Evolutionary conservation across 2,888 invertebrate genomes (phyloP), one percentile per base, ranked within the genome.

Genomic region (Oxystoma pomonae): DNA sequence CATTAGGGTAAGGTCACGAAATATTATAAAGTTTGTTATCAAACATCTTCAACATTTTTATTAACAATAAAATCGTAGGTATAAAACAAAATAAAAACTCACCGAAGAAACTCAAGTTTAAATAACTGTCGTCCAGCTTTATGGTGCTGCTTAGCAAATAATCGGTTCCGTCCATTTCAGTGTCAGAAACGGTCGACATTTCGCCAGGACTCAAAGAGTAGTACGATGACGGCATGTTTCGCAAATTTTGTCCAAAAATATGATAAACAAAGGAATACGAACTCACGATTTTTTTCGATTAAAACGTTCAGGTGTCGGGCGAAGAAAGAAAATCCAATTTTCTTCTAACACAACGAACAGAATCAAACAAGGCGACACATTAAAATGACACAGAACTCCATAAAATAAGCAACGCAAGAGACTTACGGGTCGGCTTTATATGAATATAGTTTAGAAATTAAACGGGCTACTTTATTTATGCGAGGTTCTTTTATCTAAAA

Each of bases 61-160:
- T 16, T 2, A 16, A 3, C 17, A 16, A 53, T 60, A 20, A 53
- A 21, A 19, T 16, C 5, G 16, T 53, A 20, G 16, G n/a, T 55
- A 18, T 49, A 61, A 19, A 21, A 62, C 20, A 9, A 35, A 35
- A 5, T 1, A 20, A 18, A 20, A 49, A 83, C 86, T 85, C 74
- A 86, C 86, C 86, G 55, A 86, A 80, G 74, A 86, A 83, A 78
- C 85, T 86, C 74, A 86, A 83, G 77, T 85, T 86, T 73, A 86
- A 82, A 77, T 85, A 85, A 74, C 82, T 83, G 70, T 86, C 86
- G 71, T 87, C 86, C 62, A 86, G 75, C 73, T 85, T 80, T 78
- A 86, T 86, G 16, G 86, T 86, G 67, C 86, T 85, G 69, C 85
- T 86, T 65, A 87, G 81, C 67, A 87, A 81, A 77, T 85, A 86